Evolutionary conservation across 2,888 invertebrate genomes (phyloP), one percentile per base, ranked within the genome.

Genomic region (Xestia rhomboidea): DNA sequence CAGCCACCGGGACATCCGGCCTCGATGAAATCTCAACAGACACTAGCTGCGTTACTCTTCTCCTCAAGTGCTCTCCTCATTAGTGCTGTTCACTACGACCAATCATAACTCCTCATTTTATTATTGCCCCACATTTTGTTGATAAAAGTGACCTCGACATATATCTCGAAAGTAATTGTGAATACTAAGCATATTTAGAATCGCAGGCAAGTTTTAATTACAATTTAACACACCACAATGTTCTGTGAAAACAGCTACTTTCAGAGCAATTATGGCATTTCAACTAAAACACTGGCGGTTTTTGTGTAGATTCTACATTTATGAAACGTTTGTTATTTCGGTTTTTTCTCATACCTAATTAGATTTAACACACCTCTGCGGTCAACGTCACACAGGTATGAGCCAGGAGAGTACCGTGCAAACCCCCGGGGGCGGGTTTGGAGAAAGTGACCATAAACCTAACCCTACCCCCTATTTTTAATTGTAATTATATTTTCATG

Each of bases 1-100:
- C 72, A 62, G 78, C 75, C 72, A 80, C 67, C 66, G 76, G 77
- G 68, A 83, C 80, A 74, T 87, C 87, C 85, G 82, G 77, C 73
- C 78, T 72, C 81, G 69, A 76, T 83, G 78, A 77, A 78, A 82
- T 85, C 85, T 79, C 71, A 63, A 70, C 73, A 68, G 68, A 72
- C 77, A 66, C 76, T 60, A 64, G 68, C 34, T 27, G 77, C 63
- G 38, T 63, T 24, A 38, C n/a, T 41, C 64, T 64, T n/a, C 63
- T 64, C n/a, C 77, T 76, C 57, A 18, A 38, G 34, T 73, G 57
- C 51, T 64, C 38, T 51, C 41, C 68, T 77, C 73, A 34, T 79
- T 83, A 84, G 66, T 76, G 66, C 68, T 76, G 38, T 71, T 67
- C 34, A 63, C 44, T 71, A 71, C 57, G 41, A 66, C 46, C 30